Base-by-base conservation (phyloP, 2,113 vertebrate species). In the Solea senegalensis region DNA sequence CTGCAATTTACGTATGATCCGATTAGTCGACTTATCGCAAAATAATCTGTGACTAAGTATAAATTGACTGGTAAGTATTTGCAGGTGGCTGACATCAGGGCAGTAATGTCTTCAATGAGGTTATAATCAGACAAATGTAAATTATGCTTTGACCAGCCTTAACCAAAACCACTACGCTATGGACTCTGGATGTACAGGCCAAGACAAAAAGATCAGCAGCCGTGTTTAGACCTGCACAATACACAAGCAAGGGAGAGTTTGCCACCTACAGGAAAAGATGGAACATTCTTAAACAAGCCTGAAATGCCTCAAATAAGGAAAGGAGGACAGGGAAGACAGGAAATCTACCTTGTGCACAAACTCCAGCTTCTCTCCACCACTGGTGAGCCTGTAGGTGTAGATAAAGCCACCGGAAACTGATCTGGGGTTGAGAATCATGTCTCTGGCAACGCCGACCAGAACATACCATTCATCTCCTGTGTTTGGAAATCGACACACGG, bases 391-490 rank as follows among this genome's bases (percentile, higher is more conserved):
- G 86, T 99, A 99, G 0, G 97, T 99, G 88, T 99, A 99, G 78
- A 99, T 96, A 76, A 96, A 98, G 1, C 98, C 98, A 0, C 97
- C 97, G 0, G 91, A 92, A 27, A 97, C 96, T 0, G 97, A 98
- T 58, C 97, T 95, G 0, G 98, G 98, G 80, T 98, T 99, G 62
- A 98, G 93, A 13, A 99, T 97, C 86, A 99, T 94, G 89, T 99
- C 97, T 91, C 97, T 97, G 86, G 96, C 97, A 0, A 99, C 97
- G 0, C 98, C 97, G 65, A 99, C 98, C 74, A 99, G 90, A 80
- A 99, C 96, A 0, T 96, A 98, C 97, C 97, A 99, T 34, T 99
- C 98, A 0, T 99, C 98, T 0, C 96, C 95, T 0, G 95, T 93
- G 55, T 95, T 97, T 72, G 94, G 91, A 81, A 99, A 99, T 1